Conservation (phyloP, 2,888 invertebrate genomes). For the Pollenia griseotomentosa region DNA sequence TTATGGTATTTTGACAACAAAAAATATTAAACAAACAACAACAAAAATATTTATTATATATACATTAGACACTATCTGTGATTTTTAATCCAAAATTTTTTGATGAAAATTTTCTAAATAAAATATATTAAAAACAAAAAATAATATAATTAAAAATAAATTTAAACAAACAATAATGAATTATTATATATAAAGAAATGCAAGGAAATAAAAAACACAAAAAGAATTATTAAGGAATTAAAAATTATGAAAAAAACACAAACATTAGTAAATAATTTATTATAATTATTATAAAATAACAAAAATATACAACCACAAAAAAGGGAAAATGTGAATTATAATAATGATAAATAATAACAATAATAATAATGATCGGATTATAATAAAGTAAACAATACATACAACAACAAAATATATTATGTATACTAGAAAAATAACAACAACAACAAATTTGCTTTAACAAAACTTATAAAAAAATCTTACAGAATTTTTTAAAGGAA, state of each 20-base stretch:
- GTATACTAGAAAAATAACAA: conserved; percentile 69
- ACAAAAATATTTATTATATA: conserved; percentile 79
- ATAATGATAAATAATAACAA: conserved; percentile 58
- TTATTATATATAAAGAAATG: conserved; percentile 69
- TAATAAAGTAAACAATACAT: conserved; percentile 63
- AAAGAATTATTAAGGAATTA: conserved; percentile 75
- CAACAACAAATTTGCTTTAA: conserved; percentile 60
- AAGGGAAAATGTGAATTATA: conserved; percentile 70
- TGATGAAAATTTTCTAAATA: conserved; percentile 84
- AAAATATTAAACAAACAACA: conserved; percentile 57
- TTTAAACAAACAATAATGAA: conserved; percentile 68
- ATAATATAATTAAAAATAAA: conserved; percentile 75
- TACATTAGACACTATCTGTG: conserved; percentile 85
- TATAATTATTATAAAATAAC: conserved; percentile 63
- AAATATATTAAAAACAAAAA: conserved; percentile 72
- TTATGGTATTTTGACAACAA: conserved; percentile 74
- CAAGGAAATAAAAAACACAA: conserved; percentile 72
- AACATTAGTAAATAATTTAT: conserved; percentile 74
- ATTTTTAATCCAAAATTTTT: conserved; percentile 85
- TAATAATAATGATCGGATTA: conserved; percentile 71
- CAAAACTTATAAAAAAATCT: conserved; percentile 46
- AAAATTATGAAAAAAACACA: conserved; percentile 67
- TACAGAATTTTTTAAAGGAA: background rate
- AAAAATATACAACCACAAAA: conserved; percentile 70
- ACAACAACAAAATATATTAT: conserved; percentile 73